Evolutionary conservation across 2,888 invertebrate genomes (phyloP), one percentile per base, ranked within the genome.

Genomic region (Cosmia pyralina): DNA sequence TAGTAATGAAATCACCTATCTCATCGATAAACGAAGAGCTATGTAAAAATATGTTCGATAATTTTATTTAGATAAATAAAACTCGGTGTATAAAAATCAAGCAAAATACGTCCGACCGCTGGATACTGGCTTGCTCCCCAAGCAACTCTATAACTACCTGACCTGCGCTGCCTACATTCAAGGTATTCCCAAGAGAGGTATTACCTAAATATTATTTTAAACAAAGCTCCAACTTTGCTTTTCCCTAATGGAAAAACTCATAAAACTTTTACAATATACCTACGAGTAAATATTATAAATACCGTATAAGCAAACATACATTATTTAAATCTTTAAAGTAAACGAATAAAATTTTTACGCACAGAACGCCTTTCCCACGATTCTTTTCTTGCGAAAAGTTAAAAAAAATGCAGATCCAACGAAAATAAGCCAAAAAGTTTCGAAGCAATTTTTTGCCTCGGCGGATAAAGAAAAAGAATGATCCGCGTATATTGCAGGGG

Each of bases 361-460:
- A 57, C 57, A 69, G 77, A 68, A 71, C 72, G 73, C 19, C 72
- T 78, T 83, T 77, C 68, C 63, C 78, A 75, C 82, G 82, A 50
- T 69, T 69, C 73, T 80, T 77, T 70, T 55, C 63, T 64, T 44
- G 58, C 11, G 48, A 34, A 6, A 82, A 75, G 85, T 75, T 75
- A 78, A 87, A 86, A 83, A n/a, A 83, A 81, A 85, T 82, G 75
- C 73, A 85, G 81, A 83, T 85, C 74, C 68, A 64, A 58, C 69
- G 81, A 81, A 86, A 85, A 81, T 76, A 82, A 70, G 79, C 65
- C 79, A 67, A 67, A 76, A 85, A 87, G 79, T 87, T 87, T 79
- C 2, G 66, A 81, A 79, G 84, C 85, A 88, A 87, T 87, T 88
- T 87, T 87, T 83, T 87, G 88, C 87, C 66, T 82, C 87, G 69